Conservation (phyloP, 2,888 invertebrate species). For the Anodontia alba region DNA sequence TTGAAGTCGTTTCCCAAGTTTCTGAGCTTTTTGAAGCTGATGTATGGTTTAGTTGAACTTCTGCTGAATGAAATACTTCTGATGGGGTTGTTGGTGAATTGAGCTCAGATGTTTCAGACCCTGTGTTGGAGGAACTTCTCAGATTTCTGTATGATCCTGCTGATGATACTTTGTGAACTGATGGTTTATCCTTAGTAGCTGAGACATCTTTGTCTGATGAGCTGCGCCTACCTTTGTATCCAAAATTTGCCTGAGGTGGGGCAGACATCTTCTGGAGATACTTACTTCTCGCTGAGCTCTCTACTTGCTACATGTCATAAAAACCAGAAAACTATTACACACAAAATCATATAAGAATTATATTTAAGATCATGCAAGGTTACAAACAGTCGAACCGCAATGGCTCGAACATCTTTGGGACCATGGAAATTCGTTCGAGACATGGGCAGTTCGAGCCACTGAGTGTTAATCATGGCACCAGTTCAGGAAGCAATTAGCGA, state of each 20-base stretch:
- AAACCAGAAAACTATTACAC: not conserved
- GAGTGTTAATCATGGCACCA: too few relatives aligned
- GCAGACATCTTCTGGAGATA: not conserved
- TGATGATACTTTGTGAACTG: not conserved
- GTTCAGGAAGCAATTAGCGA: too few relatives aligned
- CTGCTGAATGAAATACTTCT: not conserved
- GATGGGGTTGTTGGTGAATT: not conserved
- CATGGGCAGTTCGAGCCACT: too few relatives aligned
- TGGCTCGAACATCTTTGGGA: too few relatives aligned
- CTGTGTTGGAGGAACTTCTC: not conserved
- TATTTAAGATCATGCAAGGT: too few relatives aligned
- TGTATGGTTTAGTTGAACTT: not conserved
- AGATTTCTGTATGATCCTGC: not conserved
- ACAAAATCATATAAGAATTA: not conserved
- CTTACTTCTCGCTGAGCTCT: not conserved
- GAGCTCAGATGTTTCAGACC: not conserved
- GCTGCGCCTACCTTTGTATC: not conserved
- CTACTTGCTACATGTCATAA: not conserved
- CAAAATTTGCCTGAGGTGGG: not conserved
- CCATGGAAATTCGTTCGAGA: too few relatives aligned
- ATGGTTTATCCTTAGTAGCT: not conserved
- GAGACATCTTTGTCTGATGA: not conserved
- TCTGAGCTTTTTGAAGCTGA: not conserved
- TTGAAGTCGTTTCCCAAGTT: not conserved
- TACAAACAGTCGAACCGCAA: too few relatives aligned